Conservation (phyloP, 2,113 vertebrate genomes). For the Microcebus tavaratra region DNA sequence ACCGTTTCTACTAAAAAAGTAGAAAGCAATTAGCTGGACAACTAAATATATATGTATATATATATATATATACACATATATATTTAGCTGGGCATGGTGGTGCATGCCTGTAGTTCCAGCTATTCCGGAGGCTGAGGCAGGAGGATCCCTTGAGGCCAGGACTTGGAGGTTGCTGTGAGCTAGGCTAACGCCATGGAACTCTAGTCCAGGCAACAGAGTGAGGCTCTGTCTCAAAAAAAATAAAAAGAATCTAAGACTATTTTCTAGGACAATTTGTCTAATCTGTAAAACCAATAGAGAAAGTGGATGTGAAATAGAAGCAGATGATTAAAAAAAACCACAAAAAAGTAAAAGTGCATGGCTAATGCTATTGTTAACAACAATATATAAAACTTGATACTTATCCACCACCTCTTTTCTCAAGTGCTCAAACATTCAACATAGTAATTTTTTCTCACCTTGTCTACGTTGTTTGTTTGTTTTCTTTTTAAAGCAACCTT, state of each 20-base stretch:
- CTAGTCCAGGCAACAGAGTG: too few species aligned
- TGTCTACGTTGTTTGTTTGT: not conserved
- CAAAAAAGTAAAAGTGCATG: not conserved
- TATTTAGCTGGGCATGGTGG: too few species aligned
- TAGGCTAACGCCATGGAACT: too few species aligned
- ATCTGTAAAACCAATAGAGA: not conserved
- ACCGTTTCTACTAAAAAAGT: too few species aligned
- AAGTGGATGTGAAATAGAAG: not conserved
- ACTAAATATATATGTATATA: too few species aligned
- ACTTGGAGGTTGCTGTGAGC: too few species aligned
- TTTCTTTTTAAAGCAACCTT: not conserved
- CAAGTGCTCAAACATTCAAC: not conserved
- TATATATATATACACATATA: too few species aligned
- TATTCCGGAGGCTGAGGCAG: too few species aligned
- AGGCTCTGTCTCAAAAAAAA: too few species aligned
- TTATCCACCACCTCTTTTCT: conserved; percentile 8
- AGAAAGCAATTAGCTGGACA: too few species aligned
- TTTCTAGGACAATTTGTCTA: not conserved
- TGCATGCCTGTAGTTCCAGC: too few species aligned
- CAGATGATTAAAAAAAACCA: not conserved
- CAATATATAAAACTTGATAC: not conserved
- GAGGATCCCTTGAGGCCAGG: too few species aligned
- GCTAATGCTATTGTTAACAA: not conserved
- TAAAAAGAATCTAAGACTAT: not conserved
- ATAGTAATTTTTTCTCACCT: not conserved